Percentiles rank a stretch among this genome's conserved stretches.
phyloP scores from a whole-genome alignment of 2,113 vertebrate genomes.

The Cebus imitator region DNA sequence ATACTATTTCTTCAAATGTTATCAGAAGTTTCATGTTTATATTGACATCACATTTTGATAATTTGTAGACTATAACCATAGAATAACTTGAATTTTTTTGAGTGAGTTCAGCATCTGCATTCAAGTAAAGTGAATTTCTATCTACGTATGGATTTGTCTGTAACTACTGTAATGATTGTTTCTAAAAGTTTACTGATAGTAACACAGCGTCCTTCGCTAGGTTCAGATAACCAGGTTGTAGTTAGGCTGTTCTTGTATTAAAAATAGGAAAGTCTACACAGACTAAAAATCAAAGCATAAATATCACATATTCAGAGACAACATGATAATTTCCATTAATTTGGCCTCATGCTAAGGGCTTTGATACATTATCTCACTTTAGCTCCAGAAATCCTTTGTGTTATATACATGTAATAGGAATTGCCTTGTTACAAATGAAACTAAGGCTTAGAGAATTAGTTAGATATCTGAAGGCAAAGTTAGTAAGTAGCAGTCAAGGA shows the following conservation, averaged over 20 bases:
- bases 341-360: neutral
- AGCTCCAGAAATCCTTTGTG: neutral
- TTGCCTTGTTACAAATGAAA: neutral
- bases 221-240: neutral
- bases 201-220: neutral
- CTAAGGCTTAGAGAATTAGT: neutral
- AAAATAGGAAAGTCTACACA: neutral
- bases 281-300: neutral
- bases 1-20: neutral
- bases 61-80: conserved; percentile 8
- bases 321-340: neutral
- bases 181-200: neutral
- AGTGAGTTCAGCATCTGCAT: neutral
- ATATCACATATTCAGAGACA: neutral
- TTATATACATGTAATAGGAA: neutral
- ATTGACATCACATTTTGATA: neutral
- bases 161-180: neutral
- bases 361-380: neutral
- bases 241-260: neutral
- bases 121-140: neutral
- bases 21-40: neutral
- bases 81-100: conserved; percentile 38
- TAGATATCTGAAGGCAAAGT: neutral
- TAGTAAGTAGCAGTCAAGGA: neutral
- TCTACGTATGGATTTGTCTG: neutral